Percentiles rank a stretch among this genome's conserved stretches.
phyloP scores from a whole-genome alignment of 2,888 invertebrate genomes.

The Cistogaster globosa region DNA sequence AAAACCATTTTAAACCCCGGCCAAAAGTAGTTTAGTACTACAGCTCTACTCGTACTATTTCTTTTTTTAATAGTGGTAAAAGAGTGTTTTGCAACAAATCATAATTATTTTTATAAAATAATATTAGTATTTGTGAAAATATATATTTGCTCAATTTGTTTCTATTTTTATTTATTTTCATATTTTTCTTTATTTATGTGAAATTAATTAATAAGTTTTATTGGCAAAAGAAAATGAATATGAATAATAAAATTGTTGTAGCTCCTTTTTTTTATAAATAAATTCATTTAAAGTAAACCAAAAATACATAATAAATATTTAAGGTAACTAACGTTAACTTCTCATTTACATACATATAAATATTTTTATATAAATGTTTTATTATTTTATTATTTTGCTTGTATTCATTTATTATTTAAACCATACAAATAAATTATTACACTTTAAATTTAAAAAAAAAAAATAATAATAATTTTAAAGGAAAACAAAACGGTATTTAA shows the following conservation, averaged over 20 bases:
- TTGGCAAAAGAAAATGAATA: background rate
- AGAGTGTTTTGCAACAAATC: conserved; percentile 14
- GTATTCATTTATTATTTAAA: conserved; percentile 53
- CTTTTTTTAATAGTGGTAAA: conserved; percentile 41
- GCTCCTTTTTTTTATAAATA: conserved; percentile 35
- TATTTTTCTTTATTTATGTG: conserved; percentile 18
- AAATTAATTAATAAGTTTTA: conserved; percentile 31
- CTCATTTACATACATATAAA: conserved; percentile 30
- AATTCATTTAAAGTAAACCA: conserved; percentile 29
- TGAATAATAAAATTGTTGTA: conserved; percentile 25
- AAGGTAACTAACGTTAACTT: conserved; percentile 69
- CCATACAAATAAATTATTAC: conserved; percentile 26
- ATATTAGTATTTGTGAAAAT: conserved; percentile 9
- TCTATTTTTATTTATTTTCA: conserved; percentile 45
- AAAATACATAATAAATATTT: conserved; percentile 60
- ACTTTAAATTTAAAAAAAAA: conserved; percentile 22
- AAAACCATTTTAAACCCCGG: conserved; percentile 13
- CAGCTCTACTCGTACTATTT: conserved; percentile 12
- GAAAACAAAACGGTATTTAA: conserved; percentile 31
- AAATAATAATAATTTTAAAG: conserved; percentile 4
- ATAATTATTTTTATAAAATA: conserved; percentile 33
- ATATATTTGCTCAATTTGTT: conserved; percentile 65
- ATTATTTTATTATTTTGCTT: conserved; percentile 37
- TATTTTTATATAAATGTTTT: conserved; percentile 46
- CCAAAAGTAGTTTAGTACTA: conserved; percentile 50